Conservation (phyloP, 2,797 vertebrate genomes). For the Pipistrellus nathusii region DNA sequence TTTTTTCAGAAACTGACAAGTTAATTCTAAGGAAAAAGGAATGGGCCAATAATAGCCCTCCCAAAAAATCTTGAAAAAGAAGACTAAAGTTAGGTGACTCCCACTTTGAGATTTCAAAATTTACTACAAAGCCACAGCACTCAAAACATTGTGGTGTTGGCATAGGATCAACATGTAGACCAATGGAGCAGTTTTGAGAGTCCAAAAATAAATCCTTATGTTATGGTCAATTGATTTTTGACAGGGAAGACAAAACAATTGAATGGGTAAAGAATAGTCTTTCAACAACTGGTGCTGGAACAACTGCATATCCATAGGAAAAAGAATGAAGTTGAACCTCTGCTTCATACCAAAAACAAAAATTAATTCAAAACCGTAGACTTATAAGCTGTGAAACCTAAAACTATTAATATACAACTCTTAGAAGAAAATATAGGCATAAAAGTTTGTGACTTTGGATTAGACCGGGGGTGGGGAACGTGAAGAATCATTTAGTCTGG, state of each 20-base stretch:
- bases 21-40: neutral
- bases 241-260: neutral
- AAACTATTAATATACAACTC: neutral
- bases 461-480: neutral
- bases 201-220: neutral
- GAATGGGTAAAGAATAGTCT: neutral
- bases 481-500: no score
- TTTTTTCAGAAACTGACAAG: neutral
- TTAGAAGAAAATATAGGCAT: neutral
- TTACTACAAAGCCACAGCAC: neutral
- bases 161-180: neutral
- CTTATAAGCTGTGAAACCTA: neutral
- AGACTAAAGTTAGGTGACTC: neutral
- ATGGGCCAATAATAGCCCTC: neutral
- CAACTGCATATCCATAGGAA: neutral
- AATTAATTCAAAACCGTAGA: neutral
- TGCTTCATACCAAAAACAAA: neutral
- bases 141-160: neutral
- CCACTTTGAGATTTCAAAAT: neutral
- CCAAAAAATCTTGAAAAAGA: neutral
- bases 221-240: neutral
- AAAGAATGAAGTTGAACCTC: neutral
- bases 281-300: neutral
- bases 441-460: neutral
- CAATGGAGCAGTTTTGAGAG: neutral